Base-by-base conservation (phyloP, 2,797 vertebrate species). In the Cyprinodon diabolis region DNA sequence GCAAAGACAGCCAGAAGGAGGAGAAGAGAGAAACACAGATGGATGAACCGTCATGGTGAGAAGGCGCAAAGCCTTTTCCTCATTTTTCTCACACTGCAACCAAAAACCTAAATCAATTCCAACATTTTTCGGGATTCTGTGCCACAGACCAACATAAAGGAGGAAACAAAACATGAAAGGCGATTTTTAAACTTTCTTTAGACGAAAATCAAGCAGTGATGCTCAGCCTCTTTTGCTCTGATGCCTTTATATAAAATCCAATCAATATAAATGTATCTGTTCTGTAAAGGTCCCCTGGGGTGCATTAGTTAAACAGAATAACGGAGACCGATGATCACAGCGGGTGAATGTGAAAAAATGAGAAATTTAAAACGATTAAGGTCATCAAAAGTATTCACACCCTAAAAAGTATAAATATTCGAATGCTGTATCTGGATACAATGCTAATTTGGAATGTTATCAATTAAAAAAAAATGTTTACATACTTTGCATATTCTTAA, bases 1-100 rank as follows among this genome's bases (percentile, higher is more conserved):
- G 78, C 77, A 78, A 80, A 79, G 30, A 72, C 5, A 79, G 78
- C 74, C 75, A 73, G 83, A 74, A 77, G 70, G 69, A 84, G 72
- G 48, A 68, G 70, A 66, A 76, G 37, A 81, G 75, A 45, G 67
- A 79, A 76, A 86, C 77, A 90, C 69, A 74, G 80, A 69, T 13
- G 72, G 65, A 76, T 58, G 69, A 71, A 83, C 86, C 69, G 55
- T 82, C 77, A 74, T 57, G 40, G 75, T 80, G 73, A 76, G 76
- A 72, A 58, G 69, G 17, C 77, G 78, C 63, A 66, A n/a, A n/a
- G 23, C 45, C 43, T 47, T 66, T 25, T 37, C 37, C 17, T 37
- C 7, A 63, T 19, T 45, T n/a, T 62, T 8, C 43, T 43, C 60
- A 52, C 19, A 54, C 21, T 54, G 21, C 8, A 63, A 14, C 37